Evolutionary conservation across 2,888 invertebrate species (phyloP), one percentile per base, ranked within the genome.

Genomic region (Myathropa florea): DNA sequence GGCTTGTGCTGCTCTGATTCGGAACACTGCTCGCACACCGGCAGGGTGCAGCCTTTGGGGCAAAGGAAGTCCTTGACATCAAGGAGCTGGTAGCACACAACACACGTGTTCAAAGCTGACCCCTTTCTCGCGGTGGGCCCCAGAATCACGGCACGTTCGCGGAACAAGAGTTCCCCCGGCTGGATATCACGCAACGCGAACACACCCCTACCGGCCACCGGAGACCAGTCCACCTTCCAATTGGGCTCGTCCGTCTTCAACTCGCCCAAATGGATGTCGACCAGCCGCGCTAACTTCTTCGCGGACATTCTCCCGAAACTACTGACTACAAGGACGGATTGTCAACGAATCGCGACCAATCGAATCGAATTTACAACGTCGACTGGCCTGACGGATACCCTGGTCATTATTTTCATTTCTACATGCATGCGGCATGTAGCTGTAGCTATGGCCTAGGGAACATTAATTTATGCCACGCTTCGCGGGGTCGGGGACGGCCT

Each of bases 171-270:
- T 91, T 96, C 96, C 53, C 96, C 96, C 33, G 93, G 91, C 78
- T 93, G 91, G 57, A 97, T 95, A 90, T 96, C 94, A 85, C 94
- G 93, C 3, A 93, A 94, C 21, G 96, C 96, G 88, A 96, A 94
- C 2, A 97, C 91, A 2, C 97, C 97, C 24, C 96, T 95, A 7
- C 96, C 97, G 60, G 95, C 95, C 7, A 95, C 90, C 21, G 92
- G 89, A 0, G 96, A 96, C 88, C 94, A 92, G 70, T 91, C 93
- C 77, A 97, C 93, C 77, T 91, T 93, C 96, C 96, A 96, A 86
- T 91, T 92, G 79, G 92, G 92, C 83, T 88, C 79, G 68, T 89
- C 89, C 76, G 90, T 90, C 72, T 90, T 91, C 82, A 92, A 88
- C 59, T 92, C 92, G 0, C 89, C 90, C 89, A 92, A 77, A 78